phyloP scores from a whole-genome alignment of 1,140 invertebrate genomes.

The Melipona quadrifasciata region DNA sequence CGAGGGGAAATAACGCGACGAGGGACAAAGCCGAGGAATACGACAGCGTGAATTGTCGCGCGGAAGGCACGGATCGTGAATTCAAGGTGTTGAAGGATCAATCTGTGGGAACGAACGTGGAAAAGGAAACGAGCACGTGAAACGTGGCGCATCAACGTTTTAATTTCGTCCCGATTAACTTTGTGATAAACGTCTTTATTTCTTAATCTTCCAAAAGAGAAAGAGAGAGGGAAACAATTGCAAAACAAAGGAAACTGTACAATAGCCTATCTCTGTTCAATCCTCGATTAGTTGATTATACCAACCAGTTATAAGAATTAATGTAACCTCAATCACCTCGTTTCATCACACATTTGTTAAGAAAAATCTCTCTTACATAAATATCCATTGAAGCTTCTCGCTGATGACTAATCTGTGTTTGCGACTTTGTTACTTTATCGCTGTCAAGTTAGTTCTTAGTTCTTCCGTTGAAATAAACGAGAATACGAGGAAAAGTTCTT shows the following conservation, averaged over 20 bases:
- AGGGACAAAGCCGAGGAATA: neutral
- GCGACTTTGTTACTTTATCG: too few relatives aligned
- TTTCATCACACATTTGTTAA: too few relatives aligned
- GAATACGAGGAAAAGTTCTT: neutral
- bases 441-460: neutral
- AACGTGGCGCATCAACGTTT: neutral
- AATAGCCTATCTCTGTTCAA: too few relatives aligned
- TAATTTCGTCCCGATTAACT: constrained; percentile 14
- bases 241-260: neutral
- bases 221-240: neutral
- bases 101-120: constrained; percentile 11
- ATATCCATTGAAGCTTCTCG: too few relatives aligned
- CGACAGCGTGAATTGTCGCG: neutral
- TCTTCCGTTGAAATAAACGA: neutral
- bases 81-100: neutral
- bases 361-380: too few relatives aligned
- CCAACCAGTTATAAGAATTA: too few relatives aligned
- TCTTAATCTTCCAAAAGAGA: too few relatives aligned
- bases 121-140: constrained; percentile 29
- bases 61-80: neutral
- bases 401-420: too few relatives aligned
- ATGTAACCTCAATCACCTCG: too few relatives aligned
- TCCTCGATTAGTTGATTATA: too few relatives aligned
- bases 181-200: neutral
- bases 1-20: neutral